Evolutionary conservation across 2,797 vertebrate species (phyloP), one percentile per base, ranked within the genome.

Genomic region (Halcyon leucocephala): DNA sequence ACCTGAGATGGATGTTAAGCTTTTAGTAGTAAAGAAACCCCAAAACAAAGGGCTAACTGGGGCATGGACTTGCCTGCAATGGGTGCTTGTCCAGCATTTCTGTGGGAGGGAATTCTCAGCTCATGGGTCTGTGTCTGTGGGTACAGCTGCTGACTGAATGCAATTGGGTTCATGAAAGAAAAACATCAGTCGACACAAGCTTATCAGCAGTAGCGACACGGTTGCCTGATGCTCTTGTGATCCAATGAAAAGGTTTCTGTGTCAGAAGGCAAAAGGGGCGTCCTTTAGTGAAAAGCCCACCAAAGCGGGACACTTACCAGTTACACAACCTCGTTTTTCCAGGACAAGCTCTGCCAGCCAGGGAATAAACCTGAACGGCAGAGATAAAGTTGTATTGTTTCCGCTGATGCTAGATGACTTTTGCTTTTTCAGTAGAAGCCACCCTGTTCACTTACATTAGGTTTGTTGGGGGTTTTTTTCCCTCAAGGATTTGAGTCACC

Each of bases 311-410:
- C 82, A 20, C 48, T 62, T 64, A 8, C 33, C 5, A 2, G 48
- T 48, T 13, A 16, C 29, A n/a, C 65, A 67, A 54, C 49, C 52
- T 79, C 8, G 6, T 86, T 51, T 71, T 79, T 67, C n/a, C 74
- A 92, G 54, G 61, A 81, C 41, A 54, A 81, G 80, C 55, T 94
- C 70, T 3, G 6, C 24, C 72, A 94, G 49, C 20, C 77, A 52
- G 72, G 58, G 71, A 80, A 48, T 41, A 94, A 95, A 88, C 70
- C 78, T 92, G 91, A 93, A 62, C 39, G 49, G 39, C 46, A 62
- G 62, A 93, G 89, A 94, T 94, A 93, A 90, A 90, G 33, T 44
- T 62, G 33, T 48, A 16, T 73, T 94, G 31, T 89, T 93, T 85
- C 80, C 41, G 37, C 28, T 74, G 35, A 41, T 82, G 55, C 12